These are phyloP conservation scores for Dicrostonyx torquatus DNA, from an alignment of 2,797 vertebrate genomes.

Conservation along the genomic window DNA sequence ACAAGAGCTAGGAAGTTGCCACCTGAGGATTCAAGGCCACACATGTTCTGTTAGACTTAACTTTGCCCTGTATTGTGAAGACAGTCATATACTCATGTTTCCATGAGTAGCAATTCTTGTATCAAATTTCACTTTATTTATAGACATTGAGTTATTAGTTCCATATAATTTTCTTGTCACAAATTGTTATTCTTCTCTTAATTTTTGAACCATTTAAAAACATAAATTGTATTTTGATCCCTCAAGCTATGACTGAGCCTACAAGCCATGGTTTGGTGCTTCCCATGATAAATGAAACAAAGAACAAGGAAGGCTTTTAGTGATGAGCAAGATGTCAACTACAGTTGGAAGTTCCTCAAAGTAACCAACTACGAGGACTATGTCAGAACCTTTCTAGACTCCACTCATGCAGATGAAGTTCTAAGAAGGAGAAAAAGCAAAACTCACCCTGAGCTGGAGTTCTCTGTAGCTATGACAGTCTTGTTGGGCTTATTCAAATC, in stretches of 20 bases:
- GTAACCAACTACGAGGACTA: not conserved
- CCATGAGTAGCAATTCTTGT: not conserved
- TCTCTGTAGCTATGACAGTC: not conserved
- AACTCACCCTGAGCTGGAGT: not conserved
- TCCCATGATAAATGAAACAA: not conserved
- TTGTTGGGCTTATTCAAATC: not conserved
- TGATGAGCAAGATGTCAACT: not conserved
- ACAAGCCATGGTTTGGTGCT: not conserved
- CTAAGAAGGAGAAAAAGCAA: not conserved
- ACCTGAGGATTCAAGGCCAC: not conserved
- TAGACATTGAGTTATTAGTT: conserved; percentile 8
- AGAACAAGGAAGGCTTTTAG: not conserved
- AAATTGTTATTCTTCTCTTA: conserved; percentile 34
- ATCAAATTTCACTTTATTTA: conserved; percentile 43
- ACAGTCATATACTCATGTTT: not conserved
- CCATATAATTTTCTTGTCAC: conserved; percentile 40
- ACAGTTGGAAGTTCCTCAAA: not conserved
- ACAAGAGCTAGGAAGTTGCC: not conserved
- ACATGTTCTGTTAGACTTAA: not conserved
- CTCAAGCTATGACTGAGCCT: not conserved
- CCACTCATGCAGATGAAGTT: not conserved
- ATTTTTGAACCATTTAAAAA: conserved; percentile 31
- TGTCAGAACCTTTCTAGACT: not conserved
- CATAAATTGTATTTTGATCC: not conserved
- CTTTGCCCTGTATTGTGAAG: not conserved